Evolutionary conservation across 2,113 vertebrate genomes (phyloP).

Genomic region (Anseranas semipalmata): DNA sequence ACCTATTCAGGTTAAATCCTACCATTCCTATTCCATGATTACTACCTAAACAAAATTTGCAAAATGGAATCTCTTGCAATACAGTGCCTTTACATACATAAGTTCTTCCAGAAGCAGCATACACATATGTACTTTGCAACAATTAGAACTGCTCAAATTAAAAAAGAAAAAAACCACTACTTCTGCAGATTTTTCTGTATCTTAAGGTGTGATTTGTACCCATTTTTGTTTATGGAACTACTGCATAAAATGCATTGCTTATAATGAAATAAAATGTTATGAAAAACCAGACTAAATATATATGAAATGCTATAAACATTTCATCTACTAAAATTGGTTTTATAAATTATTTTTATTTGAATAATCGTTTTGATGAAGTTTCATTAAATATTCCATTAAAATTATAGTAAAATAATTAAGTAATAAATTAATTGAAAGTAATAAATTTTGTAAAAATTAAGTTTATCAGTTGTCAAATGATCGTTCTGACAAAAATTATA

Average conservation of each 20-base stretch:
- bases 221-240: not conserved
- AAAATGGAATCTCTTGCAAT: not conserved
- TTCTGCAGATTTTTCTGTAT: not conserved
- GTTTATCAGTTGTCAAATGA: not conserved
- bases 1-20: not conserved
- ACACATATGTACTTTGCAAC: not conserved
- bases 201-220: not conserved
- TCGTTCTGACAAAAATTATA: not conserved
- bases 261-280: not conserved
- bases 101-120: not conserved
- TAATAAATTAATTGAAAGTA: not conserved
- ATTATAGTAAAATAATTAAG: not conserved
- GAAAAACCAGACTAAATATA: not conserved
- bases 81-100: rapidly evolving
- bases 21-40: not conserved
- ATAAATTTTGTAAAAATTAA: not conserved
- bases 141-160: not conserved
- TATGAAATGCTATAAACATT: not conserved
- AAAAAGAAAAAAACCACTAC: not conserved
- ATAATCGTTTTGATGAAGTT: not conserved
- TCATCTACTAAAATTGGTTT: not conserved
- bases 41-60: not conserved
- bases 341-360: not conserved
- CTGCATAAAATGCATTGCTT: not conserved
- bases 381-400: not conserved